phyloP scores from a whole-genome alignment of 2,113 vertebrate species.

The Eleginops maclovinus region DNA sequence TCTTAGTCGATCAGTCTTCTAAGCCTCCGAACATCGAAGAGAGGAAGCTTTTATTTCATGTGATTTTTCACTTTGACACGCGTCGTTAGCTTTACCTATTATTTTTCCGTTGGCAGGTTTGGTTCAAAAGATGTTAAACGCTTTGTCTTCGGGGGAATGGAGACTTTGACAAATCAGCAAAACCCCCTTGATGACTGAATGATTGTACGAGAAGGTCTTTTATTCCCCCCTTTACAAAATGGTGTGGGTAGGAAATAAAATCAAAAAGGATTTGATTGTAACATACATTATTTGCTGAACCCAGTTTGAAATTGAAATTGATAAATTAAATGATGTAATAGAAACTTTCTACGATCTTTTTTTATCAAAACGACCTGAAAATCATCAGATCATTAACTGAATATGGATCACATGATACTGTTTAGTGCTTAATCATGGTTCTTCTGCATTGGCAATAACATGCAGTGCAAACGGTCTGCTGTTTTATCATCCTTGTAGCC shows the following conservation, averaged over 20 bases:
- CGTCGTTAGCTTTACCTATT: background rate
- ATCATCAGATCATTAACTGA: too few species aligned
- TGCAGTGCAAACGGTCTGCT: background rate
- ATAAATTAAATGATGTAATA: too few species aligned
- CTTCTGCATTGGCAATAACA: background rate
- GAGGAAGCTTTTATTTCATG: background rate
- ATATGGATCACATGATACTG: background rate
- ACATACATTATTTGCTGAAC: too few species aligned
- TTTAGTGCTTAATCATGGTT: background rate
- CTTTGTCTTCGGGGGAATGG: background rate
- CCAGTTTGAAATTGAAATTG: too few species aligned
- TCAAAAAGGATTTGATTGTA: too few species aligned
- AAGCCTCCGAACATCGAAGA: background rate
- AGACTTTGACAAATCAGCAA: slow-evolving; percentile 7
- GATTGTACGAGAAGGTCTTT: background rate
- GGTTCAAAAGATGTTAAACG: slow-evolving; percentile 5
- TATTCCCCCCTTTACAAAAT: slow-evolving; percentile 1
- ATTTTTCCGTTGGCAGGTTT: slow-evolving; percentile 2
- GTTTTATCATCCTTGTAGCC: too few species aligned
- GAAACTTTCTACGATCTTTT: too few species aligned
- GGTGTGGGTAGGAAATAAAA: background rate
- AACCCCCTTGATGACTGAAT: slow-evolving; percentile 16
- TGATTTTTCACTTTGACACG: background rate
- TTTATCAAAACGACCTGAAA: too few species aligned
- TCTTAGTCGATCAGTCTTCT: slow-evolving; percentile 2